Evolutionary conservation across 2,797 vertebrate species (phyloP).

Genomic region (Anniella stebbinsi): DNA sequence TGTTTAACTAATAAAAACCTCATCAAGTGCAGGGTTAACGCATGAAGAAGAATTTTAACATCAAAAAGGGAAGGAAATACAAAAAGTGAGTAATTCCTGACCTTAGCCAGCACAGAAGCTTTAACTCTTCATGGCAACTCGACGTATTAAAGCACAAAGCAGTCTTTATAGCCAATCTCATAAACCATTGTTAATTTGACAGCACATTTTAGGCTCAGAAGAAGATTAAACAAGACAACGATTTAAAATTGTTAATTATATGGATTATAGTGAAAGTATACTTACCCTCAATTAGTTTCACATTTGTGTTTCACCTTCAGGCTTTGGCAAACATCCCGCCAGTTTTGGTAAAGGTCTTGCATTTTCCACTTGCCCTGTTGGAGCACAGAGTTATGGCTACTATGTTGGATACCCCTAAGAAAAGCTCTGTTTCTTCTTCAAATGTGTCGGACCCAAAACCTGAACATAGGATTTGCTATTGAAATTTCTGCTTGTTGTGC

Average conservation of each 20-base stretch:
- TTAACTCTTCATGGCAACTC: neutral
- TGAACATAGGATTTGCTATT: neutral
- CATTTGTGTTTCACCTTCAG: neutral
- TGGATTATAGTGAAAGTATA: slow-evolving; percentile 6
- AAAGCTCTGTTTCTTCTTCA: neutral
- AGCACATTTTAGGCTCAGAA: neutral
- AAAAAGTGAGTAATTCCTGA: neutral
- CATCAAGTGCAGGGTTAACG: neutral
- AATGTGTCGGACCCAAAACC: neutral
- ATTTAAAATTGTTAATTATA: neutral
- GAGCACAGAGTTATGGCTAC: neutral
- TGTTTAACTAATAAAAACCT: neutral
- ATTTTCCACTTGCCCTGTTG: neutral
- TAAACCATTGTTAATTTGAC: neutral
- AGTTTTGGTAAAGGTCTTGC: neutral
- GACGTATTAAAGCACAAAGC: neutral
- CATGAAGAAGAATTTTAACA: neutral
- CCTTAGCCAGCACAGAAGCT: neutral
- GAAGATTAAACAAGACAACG: neutral
- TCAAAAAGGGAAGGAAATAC: neutral
- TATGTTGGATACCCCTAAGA: neutral
- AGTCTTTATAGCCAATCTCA: neutral
- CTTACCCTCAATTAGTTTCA: neutral
- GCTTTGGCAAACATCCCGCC: neutral
- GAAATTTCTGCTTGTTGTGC: neutral